A percentile compares a stretch with the other conserved stretches of the same genome.
phyloP scores from a whole-genome alignment of 2,113 vertebrate genomes.

The Tyrannus savana region DNA sequence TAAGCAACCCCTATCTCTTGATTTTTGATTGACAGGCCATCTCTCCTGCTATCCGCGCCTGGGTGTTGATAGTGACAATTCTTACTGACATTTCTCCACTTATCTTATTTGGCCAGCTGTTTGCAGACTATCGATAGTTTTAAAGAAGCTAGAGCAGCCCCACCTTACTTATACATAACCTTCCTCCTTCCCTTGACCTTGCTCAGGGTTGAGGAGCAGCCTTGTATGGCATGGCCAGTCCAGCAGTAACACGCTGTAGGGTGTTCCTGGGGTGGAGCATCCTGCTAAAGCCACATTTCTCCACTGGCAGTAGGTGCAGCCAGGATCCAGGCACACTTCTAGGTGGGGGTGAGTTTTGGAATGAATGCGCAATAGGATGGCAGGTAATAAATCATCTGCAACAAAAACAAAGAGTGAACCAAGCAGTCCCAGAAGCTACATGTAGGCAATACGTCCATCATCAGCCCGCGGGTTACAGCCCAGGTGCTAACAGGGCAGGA shows the following conservation, averaged over 20 bases:
- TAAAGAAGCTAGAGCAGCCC: not conserved
- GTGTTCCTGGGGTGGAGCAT: not conserved
- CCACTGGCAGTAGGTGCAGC: not conserved
- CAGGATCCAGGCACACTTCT: not conserved
- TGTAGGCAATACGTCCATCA: not conserved
- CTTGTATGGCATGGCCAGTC: accelerated
- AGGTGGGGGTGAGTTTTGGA: not conserved
- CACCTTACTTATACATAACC: not conserved
- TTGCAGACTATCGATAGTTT: not conserved
- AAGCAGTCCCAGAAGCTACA: conserved; percentile 20
- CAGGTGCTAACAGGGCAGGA: conserved; percentile 51
- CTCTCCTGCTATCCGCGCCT: not conserved
- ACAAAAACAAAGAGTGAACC: conserved; percentile 16
- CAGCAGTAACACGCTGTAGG: not conserved
- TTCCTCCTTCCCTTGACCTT: not conserved
- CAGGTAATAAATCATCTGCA: conserved; percentile 53
- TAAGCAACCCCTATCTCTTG: not conserved
- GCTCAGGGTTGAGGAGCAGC: not conserved
- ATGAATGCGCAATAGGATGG: conserved; percentile 22
- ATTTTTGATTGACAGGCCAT: not conserved
- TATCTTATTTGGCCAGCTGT: not conserved
- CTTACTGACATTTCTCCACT: not conserved
- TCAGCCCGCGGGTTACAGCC: conserved; percentile 3
- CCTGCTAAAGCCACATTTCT: not conserved
- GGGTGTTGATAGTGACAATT: not conserved